Evolutionary conservation across 2,888 invertebrate genomes (phyloP).

Genomic region (Strigamia transsilvanica): DNA sequence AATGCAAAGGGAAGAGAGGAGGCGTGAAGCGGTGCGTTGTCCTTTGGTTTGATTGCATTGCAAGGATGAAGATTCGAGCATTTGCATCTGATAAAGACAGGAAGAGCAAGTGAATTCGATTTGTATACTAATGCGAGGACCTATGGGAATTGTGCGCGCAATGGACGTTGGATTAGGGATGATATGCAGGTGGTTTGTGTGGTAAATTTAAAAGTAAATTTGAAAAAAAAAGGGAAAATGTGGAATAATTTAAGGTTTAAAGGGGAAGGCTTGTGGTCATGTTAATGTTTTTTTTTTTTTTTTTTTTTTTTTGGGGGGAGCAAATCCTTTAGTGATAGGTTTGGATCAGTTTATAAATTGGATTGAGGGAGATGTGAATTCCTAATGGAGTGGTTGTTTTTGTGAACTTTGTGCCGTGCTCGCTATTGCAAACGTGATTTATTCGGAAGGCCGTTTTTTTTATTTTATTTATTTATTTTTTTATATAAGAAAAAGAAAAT

Average conservation of each 20-base stretch:
- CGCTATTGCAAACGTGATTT: neutral
- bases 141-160: slow-evolving; percentile 4
- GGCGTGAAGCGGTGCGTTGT: slow-evolving; percentile 37
- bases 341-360: neutral
- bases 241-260: neutral
- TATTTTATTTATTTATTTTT: neutral
- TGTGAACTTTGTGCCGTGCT: neutral
- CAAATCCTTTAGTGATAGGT: neutral
- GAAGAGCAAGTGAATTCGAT: slow-evolving; percentile 35
- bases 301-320: too few relatives aligned
- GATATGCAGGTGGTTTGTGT: slow-evolving; percentile 1
- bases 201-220: neutral
- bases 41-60: slow-evolving; percentile 35
- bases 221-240: neutral
- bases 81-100: slow-evolving; percentile 38
- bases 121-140: slow-evolving; percentile 30
- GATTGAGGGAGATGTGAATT: neutral
- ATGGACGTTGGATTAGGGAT: neutral
- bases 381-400: slow-evolving; percentile 2
- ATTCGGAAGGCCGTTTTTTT: neutral
- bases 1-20: neutral
- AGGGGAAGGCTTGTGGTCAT: neutral
- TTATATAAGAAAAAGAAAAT: neutral
- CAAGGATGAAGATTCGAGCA: slow-evolving; percentile 32
- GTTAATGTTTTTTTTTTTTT: neutral